Evolutionary conservation across 2,888 invertebrate genomes (phyloP).

Genomic region (Andrena trimmerana): DNA sequence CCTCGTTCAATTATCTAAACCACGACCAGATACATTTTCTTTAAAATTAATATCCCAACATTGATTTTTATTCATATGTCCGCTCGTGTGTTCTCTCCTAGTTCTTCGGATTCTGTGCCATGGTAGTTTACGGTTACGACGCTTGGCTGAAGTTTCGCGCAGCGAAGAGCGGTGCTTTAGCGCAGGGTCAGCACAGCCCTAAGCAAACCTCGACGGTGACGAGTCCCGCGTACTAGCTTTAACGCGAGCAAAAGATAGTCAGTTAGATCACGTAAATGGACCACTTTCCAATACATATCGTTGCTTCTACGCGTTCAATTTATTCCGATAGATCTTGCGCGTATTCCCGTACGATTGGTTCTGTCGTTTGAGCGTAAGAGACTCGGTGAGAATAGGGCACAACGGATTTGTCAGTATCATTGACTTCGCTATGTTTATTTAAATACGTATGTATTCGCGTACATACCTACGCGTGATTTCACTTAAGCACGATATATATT

Average conservation of each 20-base stretch:
- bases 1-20: no score
- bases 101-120: conserved; percentile 95
- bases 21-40: not conserved
- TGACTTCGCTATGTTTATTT: conserved; percentile 16
- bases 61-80: not conserved
- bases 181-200: conserved; percentile 90
- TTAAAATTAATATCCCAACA: not conserved
- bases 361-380: conserved; percentile 1
- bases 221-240: conserved; percentile 85
- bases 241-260: not conserved
- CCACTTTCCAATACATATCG: conserved; percentile 54
- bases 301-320: conserved; percentile 40
- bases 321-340: conserved; percentile 24
- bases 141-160: conserved; percentile 92
- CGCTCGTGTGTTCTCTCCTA: conserved; percentile 85
- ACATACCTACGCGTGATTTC: conserved; percentile 18
- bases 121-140: conserved; percentile 92
- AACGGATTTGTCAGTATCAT: conserved; percentile 24
- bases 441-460: conserved; percentile 8
- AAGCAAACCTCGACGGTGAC: conserved; percentile 88
- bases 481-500: conserved; percentile 35
- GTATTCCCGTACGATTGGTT: conserved; percentile 10
- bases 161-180: conserved; percentile 89
- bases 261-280: conserved; percentile 23
- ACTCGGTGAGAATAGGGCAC: conserved; percentile 19